Base-by-base conservation (phyloP, 1,140 invertebrate species). In the Battus philenor region DNA sequence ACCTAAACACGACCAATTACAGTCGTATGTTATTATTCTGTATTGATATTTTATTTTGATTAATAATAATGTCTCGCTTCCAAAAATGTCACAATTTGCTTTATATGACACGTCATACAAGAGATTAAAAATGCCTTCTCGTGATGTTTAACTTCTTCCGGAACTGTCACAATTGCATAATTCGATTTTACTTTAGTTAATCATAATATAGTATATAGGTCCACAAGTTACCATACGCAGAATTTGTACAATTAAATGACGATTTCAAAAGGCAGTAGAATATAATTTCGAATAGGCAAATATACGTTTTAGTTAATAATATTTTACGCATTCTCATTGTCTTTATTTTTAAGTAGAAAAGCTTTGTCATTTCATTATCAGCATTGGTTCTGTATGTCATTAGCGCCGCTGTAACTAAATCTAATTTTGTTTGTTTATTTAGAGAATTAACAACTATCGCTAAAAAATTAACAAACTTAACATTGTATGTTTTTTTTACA, bases 171-270 rank as follows among this genome's bases (percentile, higher is more conserved):
- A 41, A 41, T 29, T 41, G 4, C 9, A 10, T 11, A 2, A 4
- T 30, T 15, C 13, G 6, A 16, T 27, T 41, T 5, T 9, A 13
- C 29, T 41, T 41, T 41, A 29, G 12, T 12, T 39, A 39, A 39
- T 39, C 7, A 10, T 39, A 39, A 39, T 16, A 16, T 41, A 41
- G 32, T 44, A 44, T 27, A 50, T 55, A 54, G 50, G 20, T 41
- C 47, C 55, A 54, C 49, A 43, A 63, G 59, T 63, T 63, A 63
- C 59, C 38, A 41, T 41, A 41, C 12, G 17, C 22, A 41, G 24
- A 27, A 16, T 24, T 49, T 47, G 59, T 62, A 62, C 59, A 59
- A 59, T 59, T 44, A 46, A 39, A 33, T 13, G 15, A 47, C 33
- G 18, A 29, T 36, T 32, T 18, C 47, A 50, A 39, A 13, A 50